These are phyloP conservation scores for Ceratoteleas bidentatus DNA, from an alignment of 1,140 invertebrate species.

Conservation along the genomic window DNA sequence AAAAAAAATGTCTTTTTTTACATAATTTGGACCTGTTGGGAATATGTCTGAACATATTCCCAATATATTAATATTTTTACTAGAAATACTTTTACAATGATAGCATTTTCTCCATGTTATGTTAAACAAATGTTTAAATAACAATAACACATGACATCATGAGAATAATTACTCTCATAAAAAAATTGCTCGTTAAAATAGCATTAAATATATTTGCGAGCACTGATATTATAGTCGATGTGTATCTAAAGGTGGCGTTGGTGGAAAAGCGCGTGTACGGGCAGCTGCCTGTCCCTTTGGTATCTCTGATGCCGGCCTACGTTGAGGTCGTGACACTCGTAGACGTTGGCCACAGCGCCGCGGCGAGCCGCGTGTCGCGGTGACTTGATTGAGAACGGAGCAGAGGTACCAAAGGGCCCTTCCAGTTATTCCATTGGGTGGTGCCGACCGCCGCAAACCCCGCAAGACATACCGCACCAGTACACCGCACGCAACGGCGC, in stretches of 20 bases:
- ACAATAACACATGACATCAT: too few species aligned
- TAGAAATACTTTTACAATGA: too few species aligned
- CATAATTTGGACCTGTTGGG: too few species aligned
- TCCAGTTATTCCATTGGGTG: conserved; percentile 84
- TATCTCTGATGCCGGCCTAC: conserved; percentile 79
- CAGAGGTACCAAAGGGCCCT: conserved; percentile 80
- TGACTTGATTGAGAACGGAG: conserved; percentile 71
- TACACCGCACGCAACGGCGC: conserved; percentile 92
- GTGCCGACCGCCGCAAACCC: conserved; percentile 92
- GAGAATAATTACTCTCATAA: too few species aligned
- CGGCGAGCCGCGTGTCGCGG: conserved; percentile 55
- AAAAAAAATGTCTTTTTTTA: too few species aligned
- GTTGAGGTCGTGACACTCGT: conserved; percentile 77
- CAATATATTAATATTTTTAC: too few species aligned
- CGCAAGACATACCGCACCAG: conserved; percentile 88
- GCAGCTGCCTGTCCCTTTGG: conserved; percentile 79
- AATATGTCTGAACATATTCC: too few species aligned
- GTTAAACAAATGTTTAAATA: too few species aligned
- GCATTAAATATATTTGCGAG: too few species aligned
- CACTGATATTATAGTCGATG: too few species aligned
- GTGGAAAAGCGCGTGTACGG: conserved; percentile 78
- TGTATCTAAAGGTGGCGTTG: conserved; percentile 73
- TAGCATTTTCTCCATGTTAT: too few species aligned
- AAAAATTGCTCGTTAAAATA: too few species aligned
- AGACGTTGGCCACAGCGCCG: conserved; percentile 74